Conservation (phyloP, 1,140 invertebrate species). For the Oppia nitens region DNA sequence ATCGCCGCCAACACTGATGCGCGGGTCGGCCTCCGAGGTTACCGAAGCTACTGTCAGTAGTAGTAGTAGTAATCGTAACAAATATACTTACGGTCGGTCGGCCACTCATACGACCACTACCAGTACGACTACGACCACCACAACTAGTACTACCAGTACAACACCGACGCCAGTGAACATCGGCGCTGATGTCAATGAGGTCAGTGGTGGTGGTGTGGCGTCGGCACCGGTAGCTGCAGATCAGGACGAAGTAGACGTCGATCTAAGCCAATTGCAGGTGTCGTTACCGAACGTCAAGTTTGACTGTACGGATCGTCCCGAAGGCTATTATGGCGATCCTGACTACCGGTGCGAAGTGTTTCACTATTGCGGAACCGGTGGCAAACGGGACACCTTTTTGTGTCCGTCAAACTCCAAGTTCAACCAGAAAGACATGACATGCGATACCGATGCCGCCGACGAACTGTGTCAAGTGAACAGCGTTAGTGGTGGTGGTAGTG, state of each 20-base stretch:
- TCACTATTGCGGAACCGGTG: slow-evolving; percentile 22
- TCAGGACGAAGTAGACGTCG: background rate
- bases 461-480: too few relatives aligned
- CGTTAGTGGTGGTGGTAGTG: too few relatives aligned
- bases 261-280: slow-evolving; percentile 7
- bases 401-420: slow-evolving; percentile 20
- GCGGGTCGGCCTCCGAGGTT: too few relatives aligned
- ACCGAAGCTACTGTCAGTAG: too few relatives aligned
- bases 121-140: background rate
- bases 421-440: slow-evolving; percentile 21
- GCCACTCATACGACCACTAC: background rate
- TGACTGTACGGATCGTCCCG: slow-evolving; percentile 19
- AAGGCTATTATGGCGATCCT: slow-evolving; percentile 23
- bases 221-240: background rate
- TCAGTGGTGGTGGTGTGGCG: too few relatives aligned
- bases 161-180: background rate
- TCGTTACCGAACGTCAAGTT: slow-evolving; percentile 21
- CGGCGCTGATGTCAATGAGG: too few relatives aligned
- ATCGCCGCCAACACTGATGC: too few relatives aligned
- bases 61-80: too few relatives aligned
- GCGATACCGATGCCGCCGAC: slow-evolving; percentile 12
- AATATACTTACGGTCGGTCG: too few relatives aligned
- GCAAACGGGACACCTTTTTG: slow-evolving; percentile 18
- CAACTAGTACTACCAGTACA: background rate
- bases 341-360: slow-evolving; percentile 24